Conservation (phyloP, 2,113 vertebrate genomes). For the Catharus bicknelli region DNA sequence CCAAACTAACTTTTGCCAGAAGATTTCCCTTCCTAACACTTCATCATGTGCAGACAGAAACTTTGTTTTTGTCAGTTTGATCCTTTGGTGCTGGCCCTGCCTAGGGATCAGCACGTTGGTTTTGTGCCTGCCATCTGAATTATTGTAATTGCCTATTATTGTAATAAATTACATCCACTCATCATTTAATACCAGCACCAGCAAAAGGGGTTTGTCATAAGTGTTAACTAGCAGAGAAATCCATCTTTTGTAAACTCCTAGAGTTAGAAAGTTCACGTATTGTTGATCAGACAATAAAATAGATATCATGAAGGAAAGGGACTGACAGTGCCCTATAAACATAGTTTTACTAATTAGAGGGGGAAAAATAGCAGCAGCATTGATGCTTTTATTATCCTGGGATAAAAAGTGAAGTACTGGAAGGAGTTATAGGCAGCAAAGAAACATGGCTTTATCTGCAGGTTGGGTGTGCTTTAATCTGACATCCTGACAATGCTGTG, state of each 20-base stretch:
- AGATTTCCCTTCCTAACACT: not conserved
- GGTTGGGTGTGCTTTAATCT: conserved; percentile 46
- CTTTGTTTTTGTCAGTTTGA: not conserved
- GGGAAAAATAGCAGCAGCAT: not conserved
- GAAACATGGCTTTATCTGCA: not conserved
- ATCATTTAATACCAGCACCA: not conserved
- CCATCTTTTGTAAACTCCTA: conserved; percentile 20
- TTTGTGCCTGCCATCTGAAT: not conserved
- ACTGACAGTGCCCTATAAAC: not conserved
- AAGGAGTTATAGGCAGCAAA: not conserved
- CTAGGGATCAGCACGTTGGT: not conserved
- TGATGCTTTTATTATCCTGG: conserved; percentile 41
- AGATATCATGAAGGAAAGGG: not conserved
- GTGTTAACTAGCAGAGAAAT: conserved; percentile 31
- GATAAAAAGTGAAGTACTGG: conserved; percentile 25
- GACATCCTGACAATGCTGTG: conserved; percentile 36
- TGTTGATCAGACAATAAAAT: conserved; percentile 46
- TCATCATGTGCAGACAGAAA: not conserved
- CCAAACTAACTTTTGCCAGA: not conserved
- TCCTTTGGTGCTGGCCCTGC: not conserved
- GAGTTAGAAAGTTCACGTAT: conserved; percentile 47
- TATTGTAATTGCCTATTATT: not conserved
- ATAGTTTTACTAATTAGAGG: not conserved
- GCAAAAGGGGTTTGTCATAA: not conserved
- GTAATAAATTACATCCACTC: not conserved